Conservation (phyloP, 2,113 vertebrate species). For the Cnemophilus loriae region DNA sequence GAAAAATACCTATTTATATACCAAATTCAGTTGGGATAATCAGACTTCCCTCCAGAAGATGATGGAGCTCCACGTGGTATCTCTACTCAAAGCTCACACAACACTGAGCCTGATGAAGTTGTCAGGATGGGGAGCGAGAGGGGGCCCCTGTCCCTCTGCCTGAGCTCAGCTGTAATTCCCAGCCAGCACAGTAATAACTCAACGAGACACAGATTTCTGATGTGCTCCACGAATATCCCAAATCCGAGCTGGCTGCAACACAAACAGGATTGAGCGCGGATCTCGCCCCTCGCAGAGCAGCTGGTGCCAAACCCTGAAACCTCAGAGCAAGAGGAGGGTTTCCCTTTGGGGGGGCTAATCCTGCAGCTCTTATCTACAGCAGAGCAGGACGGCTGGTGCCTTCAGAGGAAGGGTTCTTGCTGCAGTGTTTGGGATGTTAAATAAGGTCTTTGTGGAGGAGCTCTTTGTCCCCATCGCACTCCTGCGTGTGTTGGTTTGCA, state of each 20-base stretch:
- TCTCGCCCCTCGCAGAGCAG: neutral
- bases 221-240: fast-evolving
- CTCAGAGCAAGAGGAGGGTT: neutral
- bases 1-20: too few species aligned
- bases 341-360: neutral
- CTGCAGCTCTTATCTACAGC: neutral
- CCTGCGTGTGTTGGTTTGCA: fast-evolving
- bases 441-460: neutral
- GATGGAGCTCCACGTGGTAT: neutral
- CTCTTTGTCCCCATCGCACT: fast-evolving
- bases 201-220: neutral
- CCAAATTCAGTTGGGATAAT: fast-evolving
- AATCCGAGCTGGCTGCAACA: neutral
- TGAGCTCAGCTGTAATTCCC: neutral
- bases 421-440: neutral
- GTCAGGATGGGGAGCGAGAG: neutral
- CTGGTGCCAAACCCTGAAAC: neutral
- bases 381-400: neutral
- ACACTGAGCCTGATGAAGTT: neutral
- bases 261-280: neutral
- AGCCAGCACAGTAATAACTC: neutral
- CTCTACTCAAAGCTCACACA: neutral
- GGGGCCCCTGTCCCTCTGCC: neutral
- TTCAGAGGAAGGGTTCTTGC: neutral
- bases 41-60: neutral